Conservation (phyloP, 2,888 invertebrate species). For the Polietes domitor region DNA sequence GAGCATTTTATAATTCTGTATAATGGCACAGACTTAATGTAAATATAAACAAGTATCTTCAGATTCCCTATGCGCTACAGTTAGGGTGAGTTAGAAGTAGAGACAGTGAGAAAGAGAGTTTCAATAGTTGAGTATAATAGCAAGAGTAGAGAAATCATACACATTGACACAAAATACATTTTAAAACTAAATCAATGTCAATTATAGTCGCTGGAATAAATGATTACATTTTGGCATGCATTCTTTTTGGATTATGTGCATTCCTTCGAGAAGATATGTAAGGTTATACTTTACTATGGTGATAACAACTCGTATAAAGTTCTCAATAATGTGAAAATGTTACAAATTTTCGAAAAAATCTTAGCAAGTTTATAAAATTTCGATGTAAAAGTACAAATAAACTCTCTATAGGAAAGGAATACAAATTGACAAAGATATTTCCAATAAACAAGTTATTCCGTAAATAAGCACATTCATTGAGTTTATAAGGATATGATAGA, state of each 20-base stretch:
- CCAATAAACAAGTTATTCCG: slow-evolving; percentile 18
- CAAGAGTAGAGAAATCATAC: neutral
- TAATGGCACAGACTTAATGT: no score
- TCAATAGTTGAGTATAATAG: neutral
- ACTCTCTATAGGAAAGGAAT: neutral
- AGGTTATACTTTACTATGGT: neutral
- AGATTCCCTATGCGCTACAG: neutral
- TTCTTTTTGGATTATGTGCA: slow-evolving; percentile 15
- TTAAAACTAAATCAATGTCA: neutral
- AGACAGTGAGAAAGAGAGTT: neutral
- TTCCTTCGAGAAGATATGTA: slow-evolving; percentile 16
- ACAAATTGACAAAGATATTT: slow-evolving; percentile 13
- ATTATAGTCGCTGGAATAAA: neutral
- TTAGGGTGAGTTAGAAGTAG: neutral
- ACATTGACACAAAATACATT: neutral
- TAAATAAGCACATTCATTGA: slow-evolving; percentile 19
- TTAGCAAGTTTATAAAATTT: neutral
- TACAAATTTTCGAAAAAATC: slow-evolving; percentile 1
- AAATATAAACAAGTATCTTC: slow-evolving; percentile 3
- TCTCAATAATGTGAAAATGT: neutral
- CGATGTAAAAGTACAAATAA: neutral
- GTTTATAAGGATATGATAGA: neutral
- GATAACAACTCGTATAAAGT: neutral
- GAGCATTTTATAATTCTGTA: no score
- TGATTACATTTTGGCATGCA: neutral